These are phyloP conservation scores for Glyphotaelius pellucidus DNA, from an alignment of 2,888 invertebrate species.

Conservation along the genomic window DNA sequence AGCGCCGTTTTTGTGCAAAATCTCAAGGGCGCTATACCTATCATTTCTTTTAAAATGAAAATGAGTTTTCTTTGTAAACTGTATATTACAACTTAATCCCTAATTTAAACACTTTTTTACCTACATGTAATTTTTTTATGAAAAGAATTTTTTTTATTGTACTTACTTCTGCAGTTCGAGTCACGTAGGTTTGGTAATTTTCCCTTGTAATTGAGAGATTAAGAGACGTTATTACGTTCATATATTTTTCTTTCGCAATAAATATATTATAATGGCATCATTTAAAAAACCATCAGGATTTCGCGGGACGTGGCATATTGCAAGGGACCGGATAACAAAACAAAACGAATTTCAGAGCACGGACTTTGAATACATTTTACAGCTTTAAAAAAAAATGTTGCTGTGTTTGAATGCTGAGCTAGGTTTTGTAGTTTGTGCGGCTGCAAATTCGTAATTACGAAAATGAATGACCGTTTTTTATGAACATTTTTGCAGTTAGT, in stretches of 20 bases:
- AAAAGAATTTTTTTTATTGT: neutral
- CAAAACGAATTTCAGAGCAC: no score
- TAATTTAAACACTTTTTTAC: neutral
- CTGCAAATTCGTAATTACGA: no score
- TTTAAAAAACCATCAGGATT: conserved; percentile 19
- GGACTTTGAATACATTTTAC: no score
- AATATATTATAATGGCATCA: conserved; percentile 2
- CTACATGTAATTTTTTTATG: neutral
- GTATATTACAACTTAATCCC: neutral
- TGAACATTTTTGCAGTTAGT: no score
- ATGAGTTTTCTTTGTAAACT: neutral
- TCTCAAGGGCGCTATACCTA: no score
- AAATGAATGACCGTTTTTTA: no score
- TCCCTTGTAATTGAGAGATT: conserved; percentile 17
- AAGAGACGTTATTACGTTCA: neutral
- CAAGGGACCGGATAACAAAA: neutral
- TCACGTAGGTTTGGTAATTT: neutral
- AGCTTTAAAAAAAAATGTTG: no score
- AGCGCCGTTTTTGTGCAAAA: no score
- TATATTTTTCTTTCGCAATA: conserved; percentile 7
- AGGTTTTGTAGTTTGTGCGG: no score
- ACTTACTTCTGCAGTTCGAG: neutral
- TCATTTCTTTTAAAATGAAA: neutral
- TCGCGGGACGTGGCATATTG: neutral
- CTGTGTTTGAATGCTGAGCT: no score